These are phyloP conservation scores for Acanthopagrus latus DNA, from an alignment of 2,797 vertebrate genomes.

Conservation along the genomic window DNA sequence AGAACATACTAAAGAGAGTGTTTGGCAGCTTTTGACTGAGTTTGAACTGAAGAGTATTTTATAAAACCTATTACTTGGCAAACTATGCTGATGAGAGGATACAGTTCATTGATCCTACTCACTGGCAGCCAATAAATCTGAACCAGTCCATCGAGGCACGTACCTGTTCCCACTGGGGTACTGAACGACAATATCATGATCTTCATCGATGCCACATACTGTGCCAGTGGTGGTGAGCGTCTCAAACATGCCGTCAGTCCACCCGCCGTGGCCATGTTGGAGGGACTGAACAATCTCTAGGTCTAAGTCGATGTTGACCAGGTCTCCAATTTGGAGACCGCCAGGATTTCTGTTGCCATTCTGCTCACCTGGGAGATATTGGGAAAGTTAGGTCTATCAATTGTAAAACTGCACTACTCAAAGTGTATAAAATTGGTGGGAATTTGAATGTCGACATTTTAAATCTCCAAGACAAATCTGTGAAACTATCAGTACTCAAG, in stretches of 20 bases:
- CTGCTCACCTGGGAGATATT: slow-evolving; percentile 90
- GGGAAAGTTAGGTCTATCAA: not conserved
- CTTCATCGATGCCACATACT: slow-evolving; percentile 98
- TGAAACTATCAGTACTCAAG: not conserved
- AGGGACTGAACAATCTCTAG: slow-evolving; percentile 99
- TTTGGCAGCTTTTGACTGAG: slow-evolving; percentile 5
- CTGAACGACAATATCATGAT: slow-evolving; percentile 98
- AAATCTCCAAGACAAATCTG: not conserved
- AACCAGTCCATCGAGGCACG: slow-evolving; percentile 27
- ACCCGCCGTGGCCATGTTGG: slow-evolving; percentile 97
- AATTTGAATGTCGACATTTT: not conserved
- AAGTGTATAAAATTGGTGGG: not conserved
- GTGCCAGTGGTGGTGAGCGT: slow-evolving; percentile 99
- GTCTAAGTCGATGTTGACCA: slow-evolving; percentile 98
- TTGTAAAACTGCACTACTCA: not conserved
- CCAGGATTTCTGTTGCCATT: slow-evolving; percentile 99
- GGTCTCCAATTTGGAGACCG: slow-evolving; percentile 96
- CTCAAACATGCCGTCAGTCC: slow-evolving; percentile 99
- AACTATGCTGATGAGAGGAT: not conserved
- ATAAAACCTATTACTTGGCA: slow-evolving; percentile 11
- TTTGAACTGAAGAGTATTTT: not conserved
- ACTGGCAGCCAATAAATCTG: slow-evolving; percentile 7
- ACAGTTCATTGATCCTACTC: slow-evolving; percentile 1
- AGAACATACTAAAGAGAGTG: not conserved
- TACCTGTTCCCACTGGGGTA: slow-evolving; percentile 99